phyloP scores from a whole-genome alignment of 1,140 invertebrate genomes.

The Aphelenchoides besseyi region DNA sequence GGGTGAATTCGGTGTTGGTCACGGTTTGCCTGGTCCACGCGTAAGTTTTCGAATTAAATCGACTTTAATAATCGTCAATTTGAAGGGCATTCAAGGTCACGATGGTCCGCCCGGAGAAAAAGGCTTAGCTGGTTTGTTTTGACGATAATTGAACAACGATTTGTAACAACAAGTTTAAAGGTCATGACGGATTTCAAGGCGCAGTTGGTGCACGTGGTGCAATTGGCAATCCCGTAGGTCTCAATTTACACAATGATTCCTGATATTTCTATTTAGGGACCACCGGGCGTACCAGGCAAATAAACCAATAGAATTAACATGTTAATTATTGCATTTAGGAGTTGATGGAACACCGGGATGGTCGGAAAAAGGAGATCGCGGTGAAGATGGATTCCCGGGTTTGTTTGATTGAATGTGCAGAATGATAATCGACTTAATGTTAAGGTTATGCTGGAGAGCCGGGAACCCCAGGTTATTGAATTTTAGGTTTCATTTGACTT shows the following conservation, averaged over 20 bases:
- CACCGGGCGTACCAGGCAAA: neutral
- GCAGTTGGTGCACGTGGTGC: conserved; percentile 57
- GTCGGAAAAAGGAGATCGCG: conserved; percentile 53
- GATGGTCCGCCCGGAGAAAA: conserved; percentile 60
- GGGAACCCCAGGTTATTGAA: conserved; percentile 24
- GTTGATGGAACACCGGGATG: conserved; percentile 48
- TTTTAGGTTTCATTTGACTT: neutral
- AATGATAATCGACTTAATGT: no score
- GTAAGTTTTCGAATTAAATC: no score
- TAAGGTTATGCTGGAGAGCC: conserved; percentile 34
- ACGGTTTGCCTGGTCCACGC: conserved; percentile 47
- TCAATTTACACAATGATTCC: neutral
- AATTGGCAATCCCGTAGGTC: conserved; percentile 46
- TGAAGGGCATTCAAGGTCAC: conserved; percentile 50
- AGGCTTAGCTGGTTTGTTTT: conserved; percentile 42
- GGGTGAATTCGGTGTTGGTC: conserved; percentile 54
- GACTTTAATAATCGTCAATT: conserved; percentile 3
- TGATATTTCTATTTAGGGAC: neutral
- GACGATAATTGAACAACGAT: neutral
- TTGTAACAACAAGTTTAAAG: conserved; percentile 18
- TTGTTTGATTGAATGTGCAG: no score
- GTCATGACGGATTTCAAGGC: conserved; percentile 51
- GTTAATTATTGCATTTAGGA: conserved; percentile 2
- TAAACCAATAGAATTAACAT: neutral
- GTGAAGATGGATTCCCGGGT: conserved; percentile 52